These are phyloP conservation scores for Amia ocellicauda DNA, from an alignment of 2,113 vertebrate species.

Conservation along the genomic window DNA sequence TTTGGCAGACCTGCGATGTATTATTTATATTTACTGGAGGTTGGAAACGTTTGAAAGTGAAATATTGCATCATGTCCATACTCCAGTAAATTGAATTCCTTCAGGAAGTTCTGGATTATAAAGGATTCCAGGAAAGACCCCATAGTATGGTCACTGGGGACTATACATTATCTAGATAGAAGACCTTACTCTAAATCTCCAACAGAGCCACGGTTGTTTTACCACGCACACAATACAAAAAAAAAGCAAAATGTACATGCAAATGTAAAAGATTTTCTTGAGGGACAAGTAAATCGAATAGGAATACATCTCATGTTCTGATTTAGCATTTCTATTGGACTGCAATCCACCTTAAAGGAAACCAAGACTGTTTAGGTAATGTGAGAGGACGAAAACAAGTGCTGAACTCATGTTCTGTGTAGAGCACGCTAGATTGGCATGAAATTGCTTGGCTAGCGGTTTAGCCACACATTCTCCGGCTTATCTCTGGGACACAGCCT, in stretches of 20 bases:
- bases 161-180: conserved; percentile 1
- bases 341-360: neutral
- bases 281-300: neutral
- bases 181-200: neutral
- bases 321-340: neutral
- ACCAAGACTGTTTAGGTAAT: no score
- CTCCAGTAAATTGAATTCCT: conserved; percentile 1
- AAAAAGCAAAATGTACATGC: neutral
- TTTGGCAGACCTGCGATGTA: conserved; percentile 6
- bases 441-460: conserved; percentile 28
- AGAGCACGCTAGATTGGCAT: conserved; percentile 10
- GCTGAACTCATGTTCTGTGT: conserved; percentile 6
- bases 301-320: neutral
- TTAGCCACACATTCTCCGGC: conserved; percentile 10
- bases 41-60: neutral
- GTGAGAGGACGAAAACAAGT: no score
- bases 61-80: conserved; percentile 12
- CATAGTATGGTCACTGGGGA: neutral
- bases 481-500: conserved; percentile 30
- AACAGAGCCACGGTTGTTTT: neutral
- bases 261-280: neutral
- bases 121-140: neutral
- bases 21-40: conserved; percentile 28
- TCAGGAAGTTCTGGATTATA: neutral
- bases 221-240: no score